These are phyloP conservation scores for Gnatocerus cornutus DNA, from an alignment of 2,888 invertebrate species.

Conservation along the genomic window DNA sequence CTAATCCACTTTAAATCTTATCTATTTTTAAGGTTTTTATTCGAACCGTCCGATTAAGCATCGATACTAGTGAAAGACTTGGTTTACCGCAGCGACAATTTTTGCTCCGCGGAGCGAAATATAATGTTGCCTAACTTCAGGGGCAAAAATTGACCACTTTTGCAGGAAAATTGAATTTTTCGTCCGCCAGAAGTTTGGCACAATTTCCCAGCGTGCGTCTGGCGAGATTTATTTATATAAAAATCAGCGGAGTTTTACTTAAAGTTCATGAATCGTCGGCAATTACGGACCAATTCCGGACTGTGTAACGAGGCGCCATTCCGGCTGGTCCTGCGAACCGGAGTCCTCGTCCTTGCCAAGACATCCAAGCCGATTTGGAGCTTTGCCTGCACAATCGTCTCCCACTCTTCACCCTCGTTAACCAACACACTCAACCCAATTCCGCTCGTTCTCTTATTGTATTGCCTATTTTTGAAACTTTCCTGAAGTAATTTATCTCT, in stretches of 20 bases:
- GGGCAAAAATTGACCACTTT: neutral
- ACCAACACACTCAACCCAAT: conserved; percentile 50
- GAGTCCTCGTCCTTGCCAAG: conserved; percentile 47
- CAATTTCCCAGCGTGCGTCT: neutral
- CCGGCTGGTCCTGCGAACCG: conserved; percentile 39
- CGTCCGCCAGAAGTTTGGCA: no score
- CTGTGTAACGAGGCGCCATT: conserved; percentile 43
- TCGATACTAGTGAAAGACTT: neutral
- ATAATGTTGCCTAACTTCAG: conserved; percentile 6
- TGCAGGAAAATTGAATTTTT: no score
- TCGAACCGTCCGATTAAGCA: conserved; percentile 4
- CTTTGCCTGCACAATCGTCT: conserved; percentile 45
- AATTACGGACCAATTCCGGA: conserved; percentile 43
- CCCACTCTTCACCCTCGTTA: conserved; percentile 48
- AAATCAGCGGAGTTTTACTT: neutral
- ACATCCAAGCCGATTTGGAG: conserved; percentile 49
- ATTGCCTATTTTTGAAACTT: conserved; percentile 49
- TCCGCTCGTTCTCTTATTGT: conserved; percentile 43
- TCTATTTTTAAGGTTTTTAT: conserved; percentile 49
- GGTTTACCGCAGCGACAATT: neutral
- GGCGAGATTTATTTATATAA: neutral
- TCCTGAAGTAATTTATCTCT: conserved; percentile 45
- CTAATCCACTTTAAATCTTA: conserved; percentile 63
- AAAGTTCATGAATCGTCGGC: conserved; percentile 29
- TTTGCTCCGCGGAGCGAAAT: neutral